phyloP scores from a whole-genome alignment of 2,888 invertebrate species.

The Oscheius onirici region DNA sequence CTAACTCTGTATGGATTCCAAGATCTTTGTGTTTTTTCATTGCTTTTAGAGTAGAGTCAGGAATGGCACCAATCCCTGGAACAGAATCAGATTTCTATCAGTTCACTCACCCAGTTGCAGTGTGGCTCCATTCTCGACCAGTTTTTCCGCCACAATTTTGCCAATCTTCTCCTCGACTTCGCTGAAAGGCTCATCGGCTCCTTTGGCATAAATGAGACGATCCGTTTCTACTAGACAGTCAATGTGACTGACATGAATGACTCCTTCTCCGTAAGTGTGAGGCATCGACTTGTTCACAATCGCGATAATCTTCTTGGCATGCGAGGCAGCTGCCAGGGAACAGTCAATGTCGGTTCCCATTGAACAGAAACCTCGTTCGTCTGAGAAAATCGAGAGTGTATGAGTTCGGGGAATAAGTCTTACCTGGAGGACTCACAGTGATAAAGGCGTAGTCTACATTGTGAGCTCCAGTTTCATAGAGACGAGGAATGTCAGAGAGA shows the following conservation, averaged over 20 bases:
- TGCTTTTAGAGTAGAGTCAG: slow-evolving; percentile 86
- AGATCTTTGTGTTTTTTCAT: slow-evolving; percentile 88
- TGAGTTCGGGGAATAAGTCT: not conserved
- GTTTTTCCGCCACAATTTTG: slow-evolving; percentile 83
- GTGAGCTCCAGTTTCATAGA: slow-evolving; percentile 85
- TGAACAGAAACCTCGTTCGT: slow-evolving; percentile 89
- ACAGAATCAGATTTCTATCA: not conserved
- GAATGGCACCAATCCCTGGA: slow-evolving; percentile 87
- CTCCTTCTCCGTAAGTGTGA: slow-evolving; percentile 89
- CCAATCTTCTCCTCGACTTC: slow-evolving; percentile 34
- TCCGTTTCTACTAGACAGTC: slow-evolving; percentile 81
- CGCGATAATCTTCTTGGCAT: slow-evolving; percentile 85
- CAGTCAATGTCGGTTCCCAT: slow-evolving; percentile 93
- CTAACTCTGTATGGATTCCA: slow-evolving; percentile 96
- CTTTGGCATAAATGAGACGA: slow-evolving; percentile 35
- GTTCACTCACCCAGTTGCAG: slow-evolving; percentile 80
- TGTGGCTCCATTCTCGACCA: slow-evolving; percentile 91
- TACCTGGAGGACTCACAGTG: slow-evolving; percentile 55
- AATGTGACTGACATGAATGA: slow-evolving; percentile 90
- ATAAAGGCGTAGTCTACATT: slow-evolving; percentile 76
- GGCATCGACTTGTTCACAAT: slow-evolving; percentile 88
- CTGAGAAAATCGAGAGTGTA: slow-evolving; percentile 74
- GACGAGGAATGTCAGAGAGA: slow-evolving; percentile 87
- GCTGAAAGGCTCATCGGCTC: not conserved
- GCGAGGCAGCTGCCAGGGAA: slow-evolving; percentile 84